Evolutionary conservation across 2,113 vertebrate species (phyloP), one percentile per base, ranked within the genome.

Genomic region (Boleophthalmus pectinirostris): DNA sequence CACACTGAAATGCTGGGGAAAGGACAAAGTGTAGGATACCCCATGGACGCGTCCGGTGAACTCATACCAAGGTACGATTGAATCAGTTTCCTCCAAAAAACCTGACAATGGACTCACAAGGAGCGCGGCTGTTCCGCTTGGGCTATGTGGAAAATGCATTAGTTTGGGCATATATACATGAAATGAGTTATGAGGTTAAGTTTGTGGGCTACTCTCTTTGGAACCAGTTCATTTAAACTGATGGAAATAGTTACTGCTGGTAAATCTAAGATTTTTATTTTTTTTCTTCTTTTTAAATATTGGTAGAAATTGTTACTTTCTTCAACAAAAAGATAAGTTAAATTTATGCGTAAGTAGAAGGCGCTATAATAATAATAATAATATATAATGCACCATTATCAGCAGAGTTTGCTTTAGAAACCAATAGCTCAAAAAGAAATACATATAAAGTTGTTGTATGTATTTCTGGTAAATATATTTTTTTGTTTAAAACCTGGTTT

Each of bases 61-160:
- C 69, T 74, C 63, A 54, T 87, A 43, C 89, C 90, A 79, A 94
- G 92, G 93, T 94, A 92, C 84, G 90, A 73, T 16, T 12, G 75
- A 66, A 63, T 25, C 18, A 63, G 29, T 18, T 25, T 61, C 14
- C 61, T 56, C 11, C 43, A 2, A n/a, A 66, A 23, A 66, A 56
- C 33, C 23, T 51, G 51, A 47, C 33, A 12, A n/a, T 47, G 20
- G 23, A 24, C 9, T 47, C 9, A 60, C 23, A 16, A 1, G 2
- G 58, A 25, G 23, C 74, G 43, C 70, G 65, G 0, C 58, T 72
- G 58, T 10, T 18, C 43, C 16, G 69, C 74, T 68, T 9, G 56
- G 7, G 53, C 25, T 77, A 58, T 24, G 23, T 21, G 67, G 54
- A 57, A 65, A 73, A 68, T 24, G 0, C 0, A 61, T 78, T 47